These are phyloP conservation scores for Pelobates fuscus DNA, from an alignment of 2,113 vertebrate species.

Conservation along the genomic window DNA sequence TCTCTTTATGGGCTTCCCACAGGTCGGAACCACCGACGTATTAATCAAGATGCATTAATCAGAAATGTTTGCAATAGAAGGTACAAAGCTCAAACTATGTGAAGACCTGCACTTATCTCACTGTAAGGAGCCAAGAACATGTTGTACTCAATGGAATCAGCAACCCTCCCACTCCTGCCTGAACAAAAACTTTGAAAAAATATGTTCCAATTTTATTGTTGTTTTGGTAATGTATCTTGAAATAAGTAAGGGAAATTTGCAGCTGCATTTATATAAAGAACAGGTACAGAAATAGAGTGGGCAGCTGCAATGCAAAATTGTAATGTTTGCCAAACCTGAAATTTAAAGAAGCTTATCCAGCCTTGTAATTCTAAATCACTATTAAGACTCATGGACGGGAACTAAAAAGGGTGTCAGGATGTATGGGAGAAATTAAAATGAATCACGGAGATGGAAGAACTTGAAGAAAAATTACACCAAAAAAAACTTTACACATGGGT, in stretches of 20 bases:
- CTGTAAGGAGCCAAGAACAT: slow-evolving; percentile 32
- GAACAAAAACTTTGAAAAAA: background rate
- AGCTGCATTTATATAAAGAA: background rate
- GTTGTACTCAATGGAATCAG: slow-evolving; percentile 16
- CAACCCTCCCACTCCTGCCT: slow-evolving; percentile 22
- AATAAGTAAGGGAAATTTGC: background rate
- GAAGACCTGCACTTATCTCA: slow-evolving; percentile 44
- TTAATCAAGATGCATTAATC: slow-evolving; percentile 36
- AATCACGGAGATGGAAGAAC: no score
- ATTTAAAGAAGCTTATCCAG: background rate
- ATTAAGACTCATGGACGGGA: no score
- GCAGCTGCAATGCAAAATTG: background rate
- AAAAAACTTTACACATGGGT: no score
- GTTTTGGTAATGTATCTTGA: background rate
- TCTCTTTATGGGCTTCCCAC: slow-evolving; percentile 7
- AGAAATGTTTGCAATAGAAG: slow-evolving; percentile 16
- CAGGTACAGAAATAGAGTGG: background rate
- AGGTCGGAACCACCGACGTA: slow-evolving; percentile 11
- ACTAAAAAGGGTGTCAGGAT: no score
- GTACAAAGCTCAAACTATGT: background rate
- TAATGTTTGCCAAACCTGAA: background rate
- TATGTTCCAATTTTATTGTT: slow-evolving; percentile 5
- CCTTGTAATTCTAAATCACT: no score
- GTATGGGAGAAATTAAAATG: no score
- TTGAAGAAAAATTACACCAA: no score